Base-by-base conservation (phyloP, 2,888 invertebrate species). In the Gasteruption jaculator region DNA sequence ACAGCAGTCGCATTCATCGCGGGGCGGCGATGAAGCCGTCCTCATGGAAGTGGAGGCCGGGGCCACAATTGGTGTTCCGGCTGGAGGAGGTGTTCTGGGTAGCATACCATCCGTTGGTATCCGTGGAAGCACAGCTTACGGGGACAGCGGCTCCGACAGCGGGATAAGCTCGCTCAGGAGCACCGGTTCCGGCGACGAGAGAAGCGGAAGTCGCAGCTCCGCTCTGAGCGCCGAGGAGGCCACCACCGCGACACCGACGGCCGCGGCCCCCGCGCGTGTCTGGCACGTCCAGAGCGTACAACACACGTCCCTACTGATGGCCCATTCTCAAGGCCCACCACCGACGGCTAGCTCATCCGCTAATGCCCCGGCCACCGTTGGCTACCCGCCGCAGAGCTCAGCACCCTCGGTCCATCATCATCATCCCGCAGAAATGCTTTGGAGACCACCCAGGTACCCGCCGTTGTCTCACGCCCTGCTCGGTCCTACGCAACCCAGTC, bases 141-240 rank as follows among this genome's bases (percentile, higher is more conserved):
- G 71, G 33, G 77, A 76, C 65, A 78, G 77, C 72, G 68, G 70
- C 34, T 73, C 73, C 41, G 82, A 82, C 73, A 81, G 81, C 65
- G 82, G 85, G 74, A 82, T 86, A 76, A 85, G 85, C 73, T 85
- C 85, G 42, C 74, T 85, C 64, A 78, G 85, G 60, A 83, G 83
- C 63, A 80, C 81, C 61, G 79, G 82, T 58, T 77, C 77, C 61
- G 79, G 80, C 65, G 85, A 85, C 77, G 85, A 85, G 73, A 80
- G 85, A 59, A 83, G 83, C 72, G 85, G 85, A 65, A 84, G 83
- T 70, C 79, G 85, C 49, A 78, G 78, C 71, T 83, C 83, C 73
- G 85, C 85, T 70, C 77, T 85, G 70, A 85, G 84, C 74, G 80
- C 82, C 67, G 84, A 83, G 73, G 83, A 83, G 73, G 80, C 81